Conservation (phyloP, 2,888 invertebrate genomes). For the Parnassius apollo region DNA sequence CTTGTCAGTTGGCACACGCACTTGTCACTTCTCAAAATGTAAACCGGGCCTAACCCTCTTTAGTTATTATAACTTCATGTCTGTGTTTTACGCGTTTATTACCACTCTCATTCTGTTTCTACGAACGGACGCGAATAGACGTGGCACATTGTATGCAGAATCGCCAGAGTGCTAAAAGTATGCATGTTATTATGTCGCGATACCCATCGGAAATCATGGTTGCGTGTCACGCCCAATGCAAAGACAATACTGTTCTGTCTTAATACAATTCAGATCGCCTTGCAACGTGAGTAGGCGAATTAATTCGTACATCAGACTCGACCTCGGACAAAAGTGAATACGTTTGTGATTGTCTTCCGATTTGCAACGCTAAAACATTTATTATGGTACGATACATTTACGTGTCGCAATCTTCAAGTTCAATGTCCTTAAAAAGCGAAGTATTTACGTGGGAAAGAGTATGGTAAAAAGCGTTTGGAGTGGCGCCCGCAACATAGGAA, state of each 20-base stretch:
- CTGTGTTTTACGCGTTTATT: conserved; percentile 2
- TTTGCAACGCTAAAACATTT: conserved; percentile 8
- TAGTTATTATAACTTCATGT: not conserved
- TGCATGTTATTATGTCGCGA: conserved; percentile 29
- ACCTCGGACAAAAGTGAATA: conserved; percentile 27
- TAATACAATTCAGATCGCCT: conserved; percentile 25
- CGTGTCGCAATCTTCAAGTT: conserved; percentile 24
- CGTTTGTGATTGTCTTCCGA: conserved; percentile 13
- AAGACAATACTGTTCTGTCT: conserved; percentile 23
- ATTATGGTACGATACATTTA: conserved; percentile 3
- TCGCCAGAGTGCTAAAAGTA: conserved; percentile 8
- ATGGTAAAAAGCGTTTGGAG: conserved; percentile 30
- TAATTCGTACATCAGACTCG: conserved; percentile 16
- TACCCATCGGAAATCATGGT: conserved; percentile 30
- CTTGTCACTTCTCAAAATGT: too few relatives aligned
- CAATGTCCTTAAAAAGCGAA: conserved; percentile 26
- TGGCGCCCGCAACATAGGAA: conserved; percentile 32
- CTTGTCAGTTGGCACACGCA: too few relatives aligned
- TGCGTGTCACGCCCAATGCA: conserved; percentile 30
- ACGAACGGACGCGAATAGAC: conserved; percentile 11
- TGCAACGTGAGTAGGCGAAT: conserved; percentile 16
- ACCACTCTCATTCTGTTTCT: conserved; percentile 4
- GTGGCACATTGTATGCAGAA: conserved; percentile 22
- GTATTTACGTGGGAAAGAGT: conserved; percentile 29
- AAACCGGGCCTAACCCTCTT: not conserved